Percentiles rank a stretch among this genome's conserved stretches.
These are phyloP conservation scores for Meiosimyza decipiens DNA, from an alignment of 2,888 invertebrate genomes.

Conservation along the genomic window DNA sequence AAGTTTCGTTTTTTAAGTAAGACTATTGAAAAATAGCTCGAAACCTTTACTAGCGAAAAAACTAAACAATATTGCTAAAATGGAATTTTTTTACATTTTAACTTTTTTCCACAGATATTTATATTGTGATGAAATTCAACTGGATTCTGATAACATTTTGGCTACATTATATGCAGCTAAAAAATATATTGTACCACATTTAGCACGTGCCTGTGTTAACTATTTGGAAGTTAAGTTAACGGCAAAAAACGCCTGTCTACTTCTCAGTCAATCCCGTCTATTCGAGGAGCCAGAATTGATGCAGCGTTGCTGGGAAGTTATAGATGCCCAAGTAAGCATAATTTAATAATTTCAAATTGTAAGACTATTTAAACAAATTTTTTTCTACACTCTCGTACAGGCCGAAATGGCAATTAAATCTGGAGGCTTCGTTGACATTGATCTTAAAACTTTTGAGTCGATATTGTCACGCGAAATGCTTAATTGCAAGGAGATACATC, in stretches of 20 bases:
- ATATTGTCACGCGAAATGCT: constrained; percentile 92
- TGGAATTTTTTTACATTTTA: no score
- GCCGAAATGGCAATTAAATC: constrained; percentile 96
- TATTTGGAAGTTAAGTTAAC: constrained; percentile 95
- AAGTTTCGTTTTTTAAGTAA: no score
- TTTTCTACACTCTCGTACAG: constrained; percentile 57
- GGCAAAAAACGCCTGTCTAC: constrained; percentile 94
- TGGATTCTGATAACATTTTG: constrained; percentile 94
- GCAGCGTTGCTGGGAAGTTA: constrained; percentile 97
- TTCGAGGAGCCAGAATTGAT: constrained; percentile 97
- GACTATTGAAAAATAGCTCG: no score
- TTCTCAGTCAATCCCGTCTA: constrained; percentile 92
- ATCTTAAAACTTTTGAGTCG: constrained; percentile 90
- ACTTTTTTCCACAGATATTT: constrained; percentile 78
- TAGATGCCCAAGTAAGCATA: constrained; percentile 88
- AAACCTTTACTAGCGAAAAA: no score
- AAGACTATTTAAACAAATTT: neutral
- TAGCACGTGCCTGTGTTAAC: constrained; percentile 93
- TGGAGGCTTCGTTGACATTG: constrained; percentile 96
- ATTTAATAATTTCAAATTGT: neutral
- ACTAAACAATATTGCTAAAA: no score
- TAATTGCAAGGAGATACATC: constrained; percentile 92
- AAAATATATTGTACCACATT: constrained; percentile 95
- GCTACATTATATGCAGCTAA: constrained; percentile 96
- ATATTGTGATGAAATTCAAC: constrained; percentile 95